A percentile compares a stretch with the other conserved stretches of the same genome.
Evolutionary conservation across 2,888 invertebrate species (phyloP).

Genomic region (Sepiola atlantica): DNA sequence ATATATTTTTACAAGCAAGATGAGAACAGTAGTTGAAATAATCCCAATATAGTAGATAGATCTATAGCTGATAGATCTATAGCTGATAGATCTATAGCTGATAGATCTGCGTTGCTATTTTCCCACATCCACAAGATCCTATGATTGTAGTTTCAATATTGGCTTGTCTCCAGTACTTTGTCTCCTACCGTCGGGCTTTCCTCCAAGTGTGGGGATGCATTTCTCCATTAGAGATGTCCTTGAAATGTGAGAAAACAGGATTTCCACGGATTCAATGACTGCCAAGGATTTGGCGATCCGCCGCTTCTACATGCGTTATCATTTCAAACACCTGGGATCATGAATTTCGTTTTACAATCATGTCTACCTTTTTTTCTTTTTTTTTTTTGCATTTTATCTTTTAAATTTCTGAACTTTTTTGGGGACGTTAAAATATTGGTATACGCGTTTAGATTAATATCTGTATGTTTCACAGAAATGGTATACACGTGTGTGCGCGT

Average conservation of each 20-base stretch:
- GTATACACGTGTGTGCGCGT: too few relatives aligned
- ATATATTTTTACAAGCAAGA: too few relatives aligned
- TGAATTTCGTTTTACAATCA: too few relatives aligned
- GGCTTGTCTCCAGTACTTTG: not conserved
- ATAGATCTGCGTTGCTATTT: not conserved
- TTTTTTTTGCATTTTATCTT: too few relatives aligned
- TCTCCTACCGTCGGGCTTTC: not conserved
- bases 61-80: not conserved
- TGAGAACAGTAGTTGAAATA: too few relatives aligned
- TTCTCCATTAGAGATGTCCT: conserved; percentile 32
- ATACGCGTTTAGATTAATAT: too few relatives aligned
- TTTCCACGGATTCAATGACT: conserved; percentile 9
- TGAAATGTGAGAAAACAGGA: conserved; percentile 32
- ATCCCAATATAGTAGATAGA: too few relatives aligned
- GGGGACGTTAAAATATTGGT: too few relatives aligned
- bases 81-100: not conserved
- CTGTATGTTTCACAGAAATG: too few relatives aligned
- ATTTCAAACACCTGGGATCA: too few relatives aligned
- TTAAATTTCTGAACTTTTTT: too few relatives aligned
- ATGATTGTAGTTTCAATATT: not conserved
- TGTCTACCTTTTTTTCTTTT: too few relatives aligned
- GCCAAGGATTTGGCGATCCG: not conserved
- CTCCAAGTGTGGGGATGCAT: not conserved
- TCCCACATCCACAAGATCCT: not conserved
- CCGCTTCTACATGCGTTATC: not conserved